Conservation (phyloP, 1,140 invertebrate species). For the Phymastichus coffea region DNA sequence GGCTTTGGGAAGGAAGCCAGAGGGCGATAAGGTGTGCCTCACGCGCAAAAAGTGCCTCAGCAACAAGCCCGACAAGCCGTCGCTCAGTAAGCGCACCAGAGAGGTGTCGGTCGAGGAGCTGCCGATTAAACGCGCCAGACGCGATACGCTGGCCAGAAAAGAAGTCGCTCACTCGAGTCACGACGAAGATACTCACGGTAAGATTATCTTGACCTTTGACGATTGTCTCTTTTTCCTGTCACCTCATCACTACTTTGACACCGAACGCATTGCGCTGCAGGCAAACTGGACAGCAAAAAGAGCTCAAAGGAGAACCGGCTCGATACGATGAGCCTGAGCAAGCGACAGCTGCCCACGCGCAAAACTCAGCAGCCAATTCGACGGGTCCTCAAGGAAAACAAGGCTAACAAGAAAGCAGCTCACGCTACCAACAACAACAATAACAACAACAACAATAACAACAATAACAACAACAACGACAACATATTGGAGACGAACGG, state of each 20-base stretch:
- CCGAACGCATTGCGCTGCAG: no score
- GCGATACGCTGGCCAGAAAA: conserved; percentile 18
- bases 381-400: conserved; percentile 51
- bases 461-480: background rate
- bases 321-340: conserved; percentile 27
- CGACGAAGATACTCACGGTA: no score
- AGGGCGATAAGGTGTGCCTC: conserved; percentile 30
- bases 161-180: no score
- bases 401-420: conserved; percentile 45
- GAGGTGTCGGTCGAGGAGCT: conserved; percentile 15
- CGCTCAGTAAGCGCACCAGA: conserved; percentile 3
- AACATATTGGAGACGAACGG: conserved; percentile 5
- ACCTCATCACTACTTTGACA: no score
- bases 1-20: no score
- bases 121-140: conserved; percentile 4
- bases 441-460: background rate
- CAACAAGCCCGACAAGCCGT: conserved; percentile 24
- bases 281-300: conserved; percentile 37
- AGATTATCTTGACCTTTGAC: no score
- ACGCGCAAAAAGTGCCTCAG: conserved; percentile 37
- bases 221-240: no score
- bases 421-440: background rate
- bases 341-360: background rate
- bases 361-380: conserved; percentile 27
- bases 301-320: conserved; percentile 48